These are phyloP conservation scores for Tamandua tetradactyla DNA, from an alignment of 2,797 vertebrate species.

Conservation along the genomic window DNA sequence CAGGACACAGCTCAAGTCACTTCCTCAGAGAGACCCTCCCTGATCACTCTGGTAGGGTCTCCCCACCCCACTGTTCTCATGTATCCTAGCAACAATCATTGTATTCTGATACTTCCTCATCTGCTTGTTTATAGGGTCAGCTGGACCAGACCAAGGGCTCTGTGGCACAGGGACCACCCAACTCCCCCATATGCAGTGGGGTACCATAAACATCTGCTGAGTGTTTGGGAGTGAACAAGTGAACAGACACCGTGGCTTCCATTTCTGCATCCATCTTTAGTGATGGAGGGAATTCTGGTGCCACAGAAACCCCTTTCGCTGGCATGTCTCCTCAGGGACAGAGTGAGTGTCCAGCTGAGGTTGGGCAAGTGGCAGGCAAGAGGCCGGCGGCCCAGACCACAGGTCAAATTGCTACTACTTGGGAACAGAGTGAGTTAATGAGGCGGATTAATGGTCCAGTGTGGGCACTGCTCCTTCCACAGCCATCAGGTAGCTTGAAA, in stretches of 20 bases:
- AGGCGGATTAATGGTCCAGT: conserved; percentile 34
- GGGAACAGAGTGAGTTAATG: conserved; percentile 61
- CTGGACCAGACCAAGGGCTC: not conserved
- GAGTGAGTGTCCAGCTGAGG: not conserved
- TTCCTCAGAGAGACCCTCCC: too few species aligned
- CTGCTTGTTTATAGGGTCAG: not conserved
- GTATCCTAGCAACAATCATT: not conserved
- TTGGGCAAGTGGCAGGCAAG: conserved; percentile 13
- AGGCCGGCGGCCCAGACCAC: conserved; percentile 33
- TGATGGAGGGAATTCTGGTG: not conserved
- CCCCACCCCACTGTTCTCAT: not conserved
- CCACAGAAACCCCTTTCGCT: not conserved
- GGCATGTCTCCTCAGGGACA: not conserved
- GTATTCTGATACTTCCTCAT: not conserved
- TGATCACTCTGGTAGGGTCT: not conserved
- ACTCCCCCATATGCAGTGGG: not conserved
- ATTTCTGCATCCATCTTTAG: not conserved
- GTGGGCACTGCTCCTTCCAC: not conserved
- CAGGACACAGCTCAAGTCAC: not conserved
- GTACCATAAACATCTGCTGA: not conserved
- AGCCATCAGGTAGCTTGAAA: not conserved
- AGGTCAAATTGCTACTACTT: conserved; percentile 59
- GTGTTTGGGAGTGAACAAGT: not conserved
- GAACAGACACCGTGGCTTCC: not conserved
- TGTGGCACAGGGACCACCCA: not conserved